Percentiles rank a stretch among this genome's conserved stretches.
phyloP scores from a whole-genome alignment of 2,797 vertebrate genomes.

The Pseudomugil tenellus region DNA sequence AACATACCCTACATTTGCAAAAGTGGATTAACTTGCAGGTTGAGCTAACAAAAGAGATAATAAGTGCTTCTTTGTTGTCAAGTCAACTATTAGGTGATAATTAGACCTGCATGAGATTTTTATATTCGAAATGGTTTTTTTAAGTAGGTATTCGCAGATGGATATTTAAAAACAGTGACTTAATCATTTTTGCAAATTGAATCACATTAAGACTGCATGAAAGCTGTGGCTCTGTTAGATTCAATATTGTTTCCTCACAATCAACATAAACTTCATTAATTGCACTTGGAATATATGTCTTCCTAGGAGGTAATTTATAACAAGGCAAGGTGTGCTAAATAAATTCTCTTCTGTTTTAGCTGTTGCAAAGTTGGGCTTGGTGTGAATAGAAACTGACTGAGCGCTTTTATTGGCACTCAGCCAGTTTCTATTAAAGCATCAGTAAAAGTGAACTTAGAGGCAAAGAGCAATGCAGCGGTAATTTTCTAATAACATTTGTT shows the following conservation, averaged over 20 bases:
- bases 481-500: slow-evolving; percentile 80
- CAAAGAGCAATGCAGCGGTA: slow-evolving; percentile 51
- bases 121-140: slow-evolving; percentile 83
- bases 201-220: slow-evolving; percentile 54
- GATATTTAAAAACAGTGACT: slow-evolving; percentile 83
- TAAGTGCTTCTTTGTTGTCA: slow-evolving; percentile 88
- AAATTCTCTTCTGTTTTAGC: slow-evolving; percentile 31
- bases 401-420: slow-evolving; percentile 43
- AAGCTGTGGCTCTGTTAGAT: slow-evolving; percentile 29
- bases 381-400: slow-evolving; percentile 24
- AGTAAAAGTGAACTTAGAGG: slow-evolving; percentile 23
- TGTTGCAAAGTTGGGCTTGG: slow-evolving; percentile 18
- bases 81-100: slow-evolving; percentile 93
- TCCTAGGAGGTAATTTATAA: slow-evolving; percentile 1
- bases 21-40: slow-evolving; percentile 76
- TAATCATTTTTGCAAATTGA: slow-evolving; percentile 88
- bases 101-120: slow-evolving; percentile 86
- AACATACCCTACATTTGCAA: slow-evolving; percentile 68
- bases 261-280: slow-evolving; percentile 10
- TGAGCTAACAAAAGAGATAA: slow-evolving; percentile 80
- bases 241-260: slow-evolving; percentile 23
- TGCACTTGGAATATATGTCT: not conserved
- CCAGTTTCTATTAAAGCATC: slow-evolving; percentile 34
- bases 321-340: not conserved
- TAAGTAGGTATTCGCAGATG: slow-evolving; percentile 88